phyloP scores from a whole-genome alignment of 2,113 vertebrate genomes.

The Onychorhynchus coronatus region DNA sequence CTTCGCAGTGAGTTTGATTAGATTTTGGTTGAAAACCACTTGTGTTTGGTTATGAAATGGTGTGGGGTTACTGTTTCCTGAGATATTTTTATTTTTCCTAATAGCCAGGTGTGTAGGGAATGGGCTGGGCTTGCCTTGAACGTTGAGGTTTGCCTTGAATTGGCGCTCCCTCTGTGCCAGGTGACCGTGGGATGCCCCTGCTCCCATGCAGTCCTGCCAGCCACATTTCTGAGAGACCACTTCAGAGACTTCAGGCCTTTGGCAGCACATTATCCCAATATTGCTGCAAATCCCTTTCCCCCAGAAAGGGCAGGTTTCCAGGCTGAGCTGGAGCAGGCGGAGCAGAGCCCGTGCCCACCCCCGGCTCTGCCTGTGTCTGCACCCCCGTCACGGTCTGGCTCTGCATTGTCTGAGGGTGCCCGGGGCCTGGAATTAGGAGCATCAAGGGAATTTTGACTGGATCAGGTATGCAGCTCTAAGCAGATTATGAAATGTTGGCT shows the following conservation, averaged over 20 bases:
- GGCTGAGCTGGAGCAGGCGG: not conserved
- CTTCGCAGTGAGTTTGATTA: too few species aligned
- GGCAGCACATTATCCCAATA: not conserved
- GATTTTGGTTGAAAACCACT: not conserved
- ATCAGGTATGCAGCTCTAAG: not conserved
- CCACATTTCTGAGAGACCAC: not conserved
- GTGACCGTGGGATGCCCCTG: not conserved
- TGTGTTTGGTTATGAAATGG: not conserved
- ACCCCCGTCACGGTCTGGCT: not conserved
- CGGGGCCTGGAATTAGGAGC: not conserved
- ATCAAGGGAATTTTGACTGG: not conserved
- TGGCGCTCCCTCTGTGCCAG: not conserved
- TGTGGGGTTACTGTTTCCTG: not conserved
- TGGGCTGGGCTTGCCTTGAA: not conserved
- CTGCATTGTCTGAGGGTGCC: not conserved
- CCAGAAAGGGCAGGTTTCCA: not conserved
- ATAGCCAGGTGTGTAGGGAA: not conserved
- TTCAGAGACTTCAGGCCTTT: not conserved
- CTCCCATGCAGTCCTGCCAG: not conserved
- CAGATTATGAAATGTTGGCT: not conserved
- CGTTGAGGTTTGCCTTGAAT: not conserved
- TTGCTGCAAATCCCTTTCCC: fast-evolving
- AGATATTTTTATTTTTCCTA: fast-evolving
- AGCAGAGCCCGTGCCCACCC: fast-evolving
- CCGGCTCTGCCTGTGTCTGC: fast-evolving